phyloP scores from a whole-genome alignment of 2,797 vertebrate genomes.

The Alcedo quadribrachys region DNA sequence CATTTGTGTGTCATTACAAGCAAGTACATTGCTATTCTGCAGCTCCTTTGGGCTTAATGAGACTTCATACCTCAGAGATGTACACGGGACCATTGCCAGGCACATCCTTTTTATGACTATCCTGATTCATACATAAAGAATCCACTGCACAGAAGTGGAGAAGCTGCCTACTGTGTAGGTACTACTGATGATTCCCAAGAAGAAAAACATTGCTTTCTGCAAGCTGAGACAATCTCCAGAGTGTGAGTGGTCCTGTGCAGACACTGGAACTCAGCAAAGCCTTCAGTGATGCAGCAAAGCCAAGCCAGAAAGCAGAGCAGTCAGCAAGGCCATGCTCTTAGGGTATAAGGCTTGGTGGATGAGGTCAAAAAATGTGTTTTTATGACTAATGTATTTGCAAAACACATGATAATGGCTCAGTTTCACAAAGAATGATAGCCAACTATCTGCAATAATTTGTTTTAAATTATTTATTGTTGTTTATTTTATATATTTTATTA shows the following conservation, averaged over 20 bases:
- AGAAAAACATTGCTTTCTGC: background rate
- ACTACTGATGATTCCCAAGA: background rate
- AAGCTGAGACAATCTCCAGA: background rate
- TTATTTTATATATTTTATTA: no score
- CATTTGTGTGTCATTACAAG: background rate
- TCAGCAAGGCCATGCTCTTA: background rate
- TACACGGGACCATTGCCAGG: background rate
- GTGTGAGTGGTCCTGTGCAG: background rate
- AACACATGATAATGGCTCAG: background rate
- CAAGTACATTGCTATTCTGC: background rate
- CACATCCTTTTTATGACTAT: background rate
- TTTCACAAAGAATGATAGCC: background rate
- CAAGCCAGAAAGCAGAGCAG: background rate
- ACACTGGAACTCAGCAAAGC: background rate
- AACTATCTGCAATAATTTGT: background rate
- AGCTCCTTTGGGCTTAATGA: background rate
- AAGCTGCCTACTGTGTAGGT: background rate
- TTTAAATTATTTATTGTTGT: background rate
- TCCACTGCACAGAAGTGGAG: background rate
- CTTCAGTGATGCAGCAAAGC: background rate
- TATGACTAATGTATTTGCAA: slow-evolving; percentile 17
- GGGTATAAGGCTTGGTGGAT: background rate
- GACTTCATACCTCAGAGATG: background rate
- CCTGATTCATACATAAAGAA: slow-evolving; percentile 7
- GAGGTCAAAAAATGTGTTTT: background rate